phyloP scores from a whole-genome alignment of 1,140 invertebrate species.

The Bacillus rossius region DNA sequence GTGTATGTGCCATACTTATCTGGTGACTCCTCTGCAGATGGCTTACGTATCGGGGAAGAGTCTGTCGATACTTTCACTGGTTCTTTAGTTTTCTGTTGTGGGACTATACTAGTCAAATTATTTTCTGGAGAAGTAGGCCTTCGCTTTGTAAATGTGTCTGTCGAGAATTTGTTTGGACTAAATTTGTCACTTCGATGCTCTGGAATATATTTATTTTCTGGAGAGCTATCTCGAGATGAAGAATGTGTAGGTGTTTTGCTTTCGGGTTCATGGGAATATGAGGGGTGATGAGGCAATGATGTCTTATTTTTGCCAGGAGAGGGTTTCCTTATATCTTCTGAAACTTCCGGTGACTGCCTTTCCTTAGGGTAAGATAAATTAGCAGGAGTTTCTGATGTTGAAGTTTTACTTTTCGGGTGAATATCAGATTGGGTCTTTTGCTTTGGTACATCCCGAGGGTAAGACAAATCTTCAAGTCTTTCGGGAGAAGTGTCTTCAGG shows the following conservation, averaged over 20 bases:
- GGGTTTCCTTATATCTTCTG: too few species aligned
- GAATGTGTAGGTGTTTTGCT: not conserved
- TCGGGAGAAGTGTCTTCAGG: too few species aligned
- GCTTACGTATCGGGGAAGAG: not conserved
- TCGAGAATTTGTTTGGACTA: not conserved
- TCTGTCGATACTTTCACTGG: not conserved
- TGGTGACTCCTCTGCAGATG: not conserved
- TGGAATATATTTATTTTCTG: slow-evolving; percentile 2
- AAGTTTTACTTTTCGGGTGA: too few species aligned
- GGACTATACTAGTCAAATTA: not conserved
- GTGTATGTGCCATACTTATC: slow-evolving; percentile 2
- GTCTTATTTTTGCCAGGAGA: too few species aligned
- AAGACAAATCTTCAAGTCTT: too few species aligned
- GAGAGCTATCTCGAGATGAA: slow-evolving; percentile 9
- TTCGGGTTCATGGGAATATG: not conserved
- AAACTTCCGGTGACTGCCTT: too few species aligned
- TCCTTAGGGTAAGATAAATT: too few species aligned
- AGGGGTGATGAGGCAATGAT: not conserved
- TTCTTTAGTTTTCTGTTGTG: not conserved
- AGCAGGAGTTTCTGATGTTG: too few species aligned
- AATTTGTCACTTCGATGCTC: slow-evolving; percentile 13
- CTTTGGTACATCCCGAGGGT: too few species aligned
- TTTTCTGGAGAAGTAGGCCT: not conserved
- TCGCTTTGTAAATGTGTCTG: slow-evolving; percentile 5
- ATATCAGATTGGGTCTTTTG: too few species aligned